These are phyloP conservation scores for Meiosimyza platycephala DNA, from an alignment of 2,888 invertebrate species.

Conservation along the genomic window DNA sequence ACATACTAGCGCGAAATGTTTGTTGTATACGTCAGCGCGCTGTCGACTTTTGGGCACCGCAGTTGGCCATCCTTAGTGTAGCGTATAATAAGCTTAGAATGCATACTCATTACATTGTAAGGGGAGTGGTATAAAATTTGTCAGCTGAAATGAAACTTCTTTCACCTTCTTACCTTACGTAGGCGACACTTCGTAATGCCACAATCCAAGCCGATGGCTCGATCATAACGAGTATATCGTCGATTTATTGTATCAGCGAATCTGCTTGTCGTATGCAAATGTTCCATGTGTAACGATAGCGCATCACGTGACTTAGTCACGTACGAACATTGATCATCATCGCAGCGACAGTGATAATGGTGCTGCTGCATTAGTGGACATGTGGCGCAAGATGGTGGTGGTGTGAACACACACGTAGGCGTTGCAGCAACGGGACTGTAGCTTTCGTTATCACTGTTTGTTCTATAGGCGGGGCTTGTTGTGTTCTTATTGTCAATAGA, in stretches of 20 bases:
- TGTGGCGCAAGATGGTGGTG: neutral
- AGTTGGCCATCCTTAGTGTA: too few species aligned
- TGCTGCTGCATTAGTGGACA: neutral
- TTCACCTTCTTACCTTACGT: slow-evolving; percentile 1
- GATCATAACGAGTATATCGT: neutral
- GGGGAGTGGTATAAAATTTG: too few species aligned
- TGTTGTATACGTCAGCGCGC: too few species aligned
- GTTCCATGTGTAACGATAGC: neutral
- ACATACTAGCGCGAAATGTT: too few species aligned
- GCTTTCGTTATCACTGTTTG: neutral
- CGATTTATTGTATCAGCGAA: neutral
- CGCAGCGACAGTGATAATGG: neutral
- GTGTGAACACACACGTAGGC: neutral
- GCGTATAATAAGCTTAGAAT: too few species aligned
- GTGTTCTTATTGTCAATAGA: too few species aligned
- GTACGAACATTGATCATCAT: neutral
- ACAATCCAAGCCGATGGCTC: neutral
- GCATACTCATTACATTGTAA: too few species aligned
- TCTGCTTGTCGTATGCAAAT: neutral
- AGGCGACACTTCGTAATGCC: neutral
- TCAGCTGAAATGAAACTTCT: too few species aligned
- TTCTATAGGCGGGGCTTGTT: too few species aligned
- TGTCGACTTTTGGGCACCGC: too few species aligned
- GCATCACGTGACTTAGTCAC: neutral
- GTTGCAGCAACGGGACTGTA: neutral